Evolutionary conservation across 2,113 vertebrate genomes (phyloP), one percentile per base, ranked within the genome.

Genomic region (Plotosus lineatus): DNA sequence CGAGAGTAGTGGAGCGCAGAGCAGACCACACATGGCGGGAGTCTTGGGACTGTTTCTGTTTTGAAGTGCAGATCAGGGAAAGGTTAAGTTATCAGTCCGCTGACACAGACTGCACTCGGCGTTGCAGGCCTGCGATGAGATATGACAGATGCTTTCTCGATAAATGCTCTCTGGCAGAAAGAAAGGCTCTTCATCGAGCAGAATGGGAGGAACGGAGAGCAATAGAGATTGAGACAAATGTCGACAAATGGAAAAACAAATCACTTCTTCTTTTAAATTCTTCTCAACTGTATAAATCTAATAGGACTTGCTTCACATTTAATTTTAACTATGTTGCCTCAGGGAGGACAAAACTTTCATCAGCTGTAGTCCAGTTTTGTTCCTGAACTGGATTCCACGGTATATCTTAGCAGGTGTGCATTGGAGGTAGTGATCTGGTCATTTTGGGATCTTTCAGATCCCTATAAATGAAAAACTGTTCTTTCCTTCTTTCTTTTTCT

Each of bases 111-210:
- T 85, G 86, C 74, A 7, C 81, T 87, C 82, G 78, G 86, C 86
- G 77, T 85, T 85, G 83, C 83, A 66, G 83, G 78, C 79, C 82
- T 86, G 82, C 86, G 87, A 90, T 90, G 87, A 90, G 84, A 85
- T 33, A 51, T 88, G 89, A 90, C 91, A 88, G 90, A 92, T 90
- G 90, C 88, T 92, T 90, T 90, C 87, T 90, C 86, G 71, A 92
- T 91, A 91, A 90, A 85, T 88, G 77, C 80, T n/a, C 77, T 82
- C 81, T 63, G 80, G 74, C 50, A 76, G 72, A 78, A 53, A 83
- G n/a, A n/a, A 79, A 83, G 83, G 77, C 80, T 82, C 19, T 79
- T 48, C 7, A 31, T 12, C 21, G 58, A 80, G 44, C 12, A 38
- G 44, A 81, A 44, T 28, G 31, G 81, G 50, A 50, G 68, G 74